Conservation (phyloP, 2,888 invertebrate species). For the Bombylius major region DNA sequence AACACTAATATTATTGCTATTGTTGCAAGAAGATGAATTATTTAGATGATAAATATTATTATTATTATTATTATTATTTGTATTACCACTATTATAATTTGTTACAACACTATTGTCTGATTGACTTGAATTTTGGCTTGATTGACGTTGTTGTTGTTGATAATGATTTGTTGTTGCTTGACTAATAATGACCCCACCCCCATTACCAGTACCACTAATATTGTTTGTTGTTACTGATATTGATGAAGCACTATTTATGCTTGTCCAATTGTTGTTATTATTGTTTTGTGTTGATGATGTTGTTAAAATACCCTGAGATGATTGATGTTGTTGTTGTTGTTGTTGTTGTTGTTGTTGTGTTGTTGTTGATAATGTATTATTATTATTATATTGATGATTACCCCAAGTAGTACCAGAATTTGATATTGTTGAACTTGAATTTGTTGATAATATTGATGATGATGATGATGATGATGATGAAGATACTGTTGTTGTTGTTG, state of each 20-base stretch:
- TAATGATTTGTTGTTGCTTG: not conserved
- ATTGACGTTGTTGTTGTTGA: slow-evolving; percentile 2
- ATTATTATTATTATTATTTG: not conserved
- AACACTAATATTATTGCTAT: too few species aligned
- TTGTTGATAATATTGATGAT: not conserved
- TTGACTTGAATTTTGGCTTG: slow-evolving; percentile 3
- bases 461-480: not conserved
- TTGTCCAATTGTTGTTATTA: slow-evolving; percentile 4
- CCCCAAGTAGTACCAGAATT: slow-evolving; percentile 16
- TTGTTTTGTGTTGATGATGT: not conserved
- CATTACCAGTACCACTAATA: slow-evolving; percentile 3
- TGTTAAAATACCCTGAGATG: slow-evolving; percentile 1
- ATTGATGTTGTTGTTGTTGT: slow-evolving; percentile 3
- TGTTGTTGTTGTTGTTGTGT: slow-evolving; percentile 2
- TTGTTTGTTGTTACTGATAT: not conserved
- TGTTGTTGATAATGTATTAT: not conserved
- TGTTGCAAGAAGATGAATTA: too few species aligned
- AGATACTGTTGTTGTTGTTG: slow-evolving; percentile 40
- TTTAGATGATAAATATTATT: not conserved
- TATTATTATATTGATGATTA: slow-evolving; percentile 13
- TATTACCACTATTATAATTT: not conserved
- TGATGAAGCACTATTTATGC: not conserved
- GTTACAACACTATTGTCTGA: slow-evolving; percentile 4
- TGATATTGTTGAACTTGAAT: not conserved
- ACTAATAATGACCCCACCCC: not conserved